phyloP scores from a whole-genome alignment of 2,113 vertebrate genomes.

The Ramphastos sulfuratus region DNA sequence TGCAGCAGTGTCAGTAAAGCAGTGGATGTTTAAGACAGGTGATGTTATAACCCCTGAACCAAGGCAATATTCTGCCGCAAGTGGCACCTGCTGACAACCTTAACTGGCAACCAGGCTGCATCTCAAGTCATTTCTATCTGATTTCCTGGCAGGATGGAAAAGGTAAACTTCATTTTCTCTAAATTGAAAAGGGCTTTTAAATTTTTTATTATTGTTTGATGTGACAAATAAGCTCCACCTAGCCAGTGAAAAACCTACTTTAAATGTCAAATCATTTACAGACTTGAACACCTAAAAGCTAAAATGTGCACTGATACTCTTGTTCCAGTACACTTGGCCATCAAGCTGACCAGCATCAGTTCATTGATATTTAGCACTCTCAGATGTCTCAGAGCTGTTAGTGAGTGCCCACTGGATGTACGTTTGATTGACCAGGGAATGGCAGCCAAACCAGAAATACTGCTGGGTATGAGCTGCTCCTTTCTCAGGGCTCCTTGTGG shows the following conservation, averaged over 20 bases:
- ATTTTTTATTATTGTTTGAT: neutral
- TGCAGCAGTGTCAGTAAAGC: neutral
- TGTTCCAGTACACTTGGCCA: neutral
- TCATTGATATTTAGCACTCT: neutral
- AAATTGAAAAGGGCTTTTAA: neutral
- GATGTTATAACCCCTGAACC: neutral
- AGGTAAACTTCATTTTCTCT: neutral
- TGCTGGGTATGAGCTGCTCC: neutral
- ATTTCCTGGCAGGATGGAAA: neutral
- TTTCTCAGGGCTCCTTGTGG: neutral
- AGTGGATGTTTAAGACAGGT: neutral
- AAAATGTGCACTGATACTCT: neutral
- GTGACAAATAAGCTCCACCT: neutral
- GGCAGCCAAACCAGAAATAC: neutral
- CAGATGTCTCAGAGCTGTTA: neutral
- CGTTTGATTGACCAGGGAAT: neutral
- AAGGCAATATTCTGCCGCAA: neutral
- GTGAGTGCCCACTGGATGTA: neutral
- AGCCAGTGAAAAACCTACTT: neutral
- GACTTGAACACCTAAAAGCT: neutral
- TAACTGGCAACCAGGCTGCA: neutral
- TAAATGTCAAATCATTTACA: neutral
- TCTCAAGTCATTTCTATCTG: neutral
- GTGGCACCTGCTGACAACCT: neutral
- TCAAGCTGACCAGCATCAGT: neutral